Conservation (phyloP, 2,888 invertebrate genomes). For the Drosophila neoperkinsi region DNA sequence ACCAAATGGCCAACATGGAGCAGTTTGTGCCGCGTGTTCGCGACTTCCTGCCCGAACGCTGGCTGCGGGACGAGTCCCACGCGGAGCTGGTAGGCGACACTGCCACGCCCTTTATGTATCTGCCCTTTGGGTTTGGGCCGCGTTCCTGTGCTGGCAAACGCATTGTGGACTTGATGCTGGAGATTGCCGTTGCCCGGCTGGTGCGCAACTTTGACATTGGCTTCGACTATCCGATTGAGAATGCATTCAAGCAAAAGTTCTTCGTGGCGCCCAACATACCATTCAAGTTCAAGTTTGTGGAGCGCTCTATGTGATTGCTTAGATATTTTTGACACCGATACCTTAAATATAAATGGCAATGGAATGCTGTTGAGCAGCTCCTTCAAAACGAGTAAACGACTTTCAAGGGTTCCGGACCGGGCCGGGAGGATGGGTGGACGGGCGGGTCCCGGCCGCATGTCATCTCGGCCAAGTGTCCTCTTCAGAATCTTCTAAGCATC, state of each 20-base stretch:
- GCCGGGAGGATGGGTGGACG: background rate
- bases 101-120: conserved; percentile 77
- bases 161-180: conserved; percentile 90
- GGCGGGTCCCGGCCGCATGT: conserved; percentile 7
- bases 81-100: conserved; percentile 54
- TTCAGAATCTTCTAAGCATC: conserved; percentile 33
- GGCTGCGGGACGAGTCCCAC: conserved; percentile 86
- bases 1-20: conserved; percentile 87
- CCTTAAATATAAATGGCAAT: conserved; percentile 14
- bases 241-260: conserved; percentile 74
- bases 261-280: conserved; percentile 84
- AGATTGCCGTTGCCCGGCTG: conserved; percentile 86
- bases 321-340: conserved; percentile 3
- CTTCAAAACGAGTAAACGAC: conserved; percentile 28
- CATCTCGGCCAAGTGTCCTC: conserved; percentile 46
- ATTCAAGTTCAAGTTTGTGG: conserved; percentile 83
- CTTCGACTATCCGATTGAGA: conserved; percentile 83
- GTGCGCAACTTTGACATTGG: conserved; percentile 85
- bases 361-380: conserved; percentile 26
- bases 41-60: conserved; percentile 91
- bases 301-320: conserved; percentile 50
- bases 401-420: conserved; percentile 38
- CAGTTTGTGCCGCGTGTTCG: conserved; percentile 88
- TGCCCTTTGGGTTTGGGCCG: conserved; percentile 83
- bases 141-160: conserved; percentile 90